Conservation (phyloP, 2,888 invertebrate genomes). For the Sclerodermus sp. region DNA sequence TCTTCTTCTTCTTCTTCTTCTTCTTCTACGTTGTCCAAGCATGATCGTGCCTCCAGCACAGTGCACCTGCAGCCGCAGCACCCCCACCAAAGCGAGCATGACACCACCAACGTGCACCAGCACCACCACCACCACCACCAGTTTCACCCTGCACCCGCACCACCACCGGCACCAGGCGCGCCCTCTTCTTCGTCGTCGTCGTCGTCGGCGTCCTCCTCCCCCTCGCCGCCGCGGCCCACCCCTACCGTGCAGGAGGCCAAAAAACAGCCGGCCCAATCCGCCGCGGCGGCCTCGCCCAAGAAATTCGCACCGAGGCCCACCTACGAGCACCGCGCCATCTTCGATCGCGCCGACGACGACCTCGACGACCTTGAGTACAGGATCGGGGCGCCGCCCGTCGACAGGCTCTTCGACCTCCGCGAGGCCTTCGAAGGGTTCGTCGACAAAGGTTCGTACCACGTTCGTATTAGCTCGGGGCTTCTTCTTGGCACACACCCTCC, state of each 20-base stretch:
- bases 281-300: conserved; percentile 39
- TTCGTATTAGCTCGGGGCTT: too few species aligned
- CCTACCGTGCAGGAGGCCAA: conserved; percentile 45
- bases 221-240: conserved; percentile 42
- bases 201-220: conserved; percentile 25
- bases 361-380: conserved; percentile 49
- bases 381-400: conserved; percentile 61
- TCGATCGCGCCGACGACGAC: conserved; percentile 62
- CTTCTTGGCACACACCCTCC: too few species aligned
- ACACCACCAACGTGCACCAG: conserved; percentile 27
- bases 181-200: conserved; percentile 28
- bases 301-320: conserved; percentile 54
- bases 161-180: conserved; percentile 39
- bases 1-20: conserved; percentile 41
- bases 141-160: conserved; percentile 43
- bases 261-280: conserved; percentile 40
- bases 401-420: conserved; percentile 65
- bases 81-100: conserved; percentile 45
- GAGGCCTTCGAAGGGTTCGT: conserved; percentile 68
- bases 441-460: conserved; percentile 66
- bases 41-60: conserved; percentile 49
- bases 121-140: conserved; percentile 39
- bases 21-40: conserved; percentile 46
- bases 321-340: conserved; percentile 55
- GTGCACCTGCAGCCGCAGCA: conserved; percentile 51